Evolutionary conservation across 2,797 vertebrate genomes (phyloP).

Genomic region (Phoebastria nigripes): DNA sequence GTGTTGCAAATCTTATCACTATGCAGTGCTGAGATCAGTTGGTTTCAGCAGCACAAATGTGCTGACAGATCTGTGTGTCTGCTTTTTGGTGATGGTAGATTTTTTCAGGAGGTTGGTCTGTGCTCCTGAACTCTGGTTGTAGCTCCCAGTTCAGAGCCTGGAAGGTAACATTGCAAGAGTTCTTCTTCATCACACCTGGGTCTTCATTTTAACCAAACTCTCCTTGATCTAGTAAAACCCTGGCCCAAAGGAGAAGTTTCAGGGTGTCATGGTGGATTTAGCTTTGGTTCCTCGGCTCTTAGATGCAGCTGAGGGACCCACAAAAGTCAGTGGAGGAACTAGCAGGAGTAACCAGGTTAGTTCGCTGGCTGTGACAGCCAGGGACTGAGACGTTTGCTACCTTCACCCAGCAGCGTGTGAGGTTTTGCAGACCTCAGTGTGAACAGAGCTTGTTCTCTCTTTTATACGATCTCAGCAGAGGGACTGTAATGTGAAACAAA

Average conservation of each 20-base stretch:
- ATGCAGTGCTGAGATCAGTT: background rate
- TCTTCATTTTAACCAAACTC: background rate
- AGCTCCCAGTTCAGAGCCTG: background rate
- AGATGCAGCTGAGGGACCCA: background rate
- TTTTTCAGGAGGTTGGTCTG: background rate
- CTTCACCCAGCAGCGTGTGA: background rate
- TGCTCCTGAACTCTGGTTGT: background rate
- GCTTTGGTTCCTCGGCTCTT: background rate
- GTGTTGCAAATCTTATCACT: slow-evolving; percentile 27
- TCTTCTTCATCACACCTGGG: background rate
- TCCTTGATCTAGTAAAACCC: background rate
- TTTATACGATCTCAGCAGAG: background rate
- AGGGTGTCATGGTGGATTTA: background rate
- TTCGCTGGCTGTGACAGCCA: background rate
- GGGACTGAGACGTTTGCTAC: background rate
- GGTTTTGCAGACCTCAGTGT: background rate
- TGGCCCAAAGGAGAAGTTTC: background rate
- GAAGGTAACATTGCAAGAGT: background rate
- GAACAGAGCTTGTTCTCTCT: background rate
- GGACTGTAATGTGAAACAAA: background rate
- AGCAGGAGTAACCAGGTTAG: background rate
- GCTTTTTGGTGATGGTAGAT: background rate
- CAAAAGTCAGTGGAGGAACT: background rate
- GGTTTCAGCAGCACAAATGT: background rate
- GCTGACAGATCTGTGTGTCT: background rate